These are phyloP conservation scores for Drosophila equinoxialis DNA, from an alignment of 1,140 invertebrate species.

Conservation along the genomic window DNA sequence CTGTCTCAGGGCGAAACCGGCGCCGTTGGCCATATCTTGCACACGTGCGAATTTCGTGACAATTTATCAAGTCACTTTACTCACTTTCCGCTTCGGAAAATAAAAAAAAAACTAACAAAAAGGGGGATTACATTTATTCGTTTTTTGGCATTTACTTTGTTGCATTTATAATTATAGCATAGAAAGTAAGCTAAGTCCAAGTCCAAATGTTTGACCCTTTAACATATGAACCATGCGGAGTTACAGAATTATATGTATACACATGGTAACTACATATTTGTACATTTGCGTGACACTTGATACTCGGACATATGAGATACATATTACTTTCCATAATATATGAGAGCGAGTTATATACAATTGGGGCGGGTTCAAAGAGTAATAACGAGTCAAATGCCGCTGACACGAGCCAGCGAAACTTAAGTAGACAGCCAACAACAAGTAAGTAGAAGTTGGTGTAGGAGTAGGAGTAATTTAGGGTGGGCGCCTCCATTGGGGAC, in stretches of 20 bases:
- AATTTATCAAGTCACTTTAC: conserved; percentile 65
- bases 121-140: conserved; percentile 30
- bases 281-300: conserved; percentile 70
- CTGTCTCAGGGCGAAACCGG: conserved; percentile 32
- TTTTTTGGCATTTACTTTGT: conserved; percentile 25
- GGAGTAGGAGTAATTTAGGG: background rate
- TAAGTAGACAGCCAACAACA: conserved; percentile 31
- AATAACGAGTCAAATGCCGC: conserved; percentile 68
- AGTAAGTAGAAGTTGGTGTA: background rate
- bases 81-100: conserved; percentile 8
- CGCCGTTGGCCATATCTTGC: conserved; percentile 58
- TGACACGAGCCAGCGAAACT: conserved; percentile 53
- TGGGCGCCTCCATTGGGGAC: conserved; percentile 24
- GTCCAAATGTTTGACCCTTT: conserved; percentile 57
- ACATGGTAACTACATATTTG: background rate
- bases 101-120: background rate
- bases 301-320: conserved; percentile 40
- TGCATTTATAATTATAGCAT: conserved; percentile 15
- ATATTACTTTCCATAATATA: conserved; percentile 22
- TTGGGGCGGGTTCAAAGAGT: conserved; percentile 72
- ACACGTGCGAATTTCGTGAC: conserved; percentile 78
- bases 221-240: conserved; percentile 38
- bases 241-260: background rate
- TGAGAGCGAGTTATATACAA: conserved; percentile 34
- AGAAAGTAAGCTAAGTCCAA: conserved; percentile 59